Conservation (phyloP, 92 coral and sea anemone species). For the Epizoanthus ramosus region DNA sequence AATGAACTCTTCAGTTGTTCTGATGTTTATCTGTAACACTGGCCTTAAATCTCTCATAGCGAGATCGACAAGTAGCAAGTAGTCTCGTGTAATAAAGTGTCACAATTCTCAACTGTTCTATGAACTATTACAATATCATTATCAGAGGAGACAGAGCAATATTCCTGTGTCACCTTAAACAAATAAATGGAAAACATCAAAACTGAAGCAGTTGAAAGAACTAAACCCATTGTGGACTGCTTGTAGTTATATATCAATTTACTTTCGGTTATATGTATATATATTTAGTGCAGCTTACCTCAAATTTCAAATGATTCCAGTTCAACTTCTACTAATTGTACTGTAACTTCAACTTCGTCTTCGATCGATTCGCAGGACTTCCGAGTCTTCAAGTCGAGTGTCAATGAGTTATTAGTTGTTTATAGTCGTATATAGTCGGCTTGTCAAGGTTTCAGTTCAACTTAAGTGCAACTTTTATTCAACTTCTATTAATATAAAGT, state of each 20-base stretch:
- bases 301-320: slow-evolving; percentile 20
- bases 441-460: slow-evolving; percentile 15
- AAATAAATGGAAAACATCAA: slow-evolving; percentile 5
- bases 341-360: slow-evolving; percentile 13
- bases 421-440: slow-evolving; percentile 13
- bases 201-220: slow-evolving; percentile 1
- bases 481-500: too few species aligned
- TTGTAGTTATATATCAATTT: not conserved
- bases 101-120: too few species aligned
- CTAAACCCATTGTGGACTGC: not conserved
- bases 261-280: not conserved
- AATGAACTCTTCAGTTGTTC: too few species aligned
- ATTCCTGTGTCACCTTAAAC: not conserved
- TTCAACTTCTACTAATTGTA: not conserved
- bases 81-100: too few species aligned
- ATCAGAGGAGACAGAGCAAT: not conserved
- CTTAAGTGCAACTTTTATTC: too few species aligned
- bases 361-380: slow-evolving; percentile 7
- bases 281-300: not conserved
- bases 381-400: slow-evolving; percentile 12
- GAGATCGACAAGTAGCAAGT: too few species aligned
- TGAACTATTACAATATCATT: too few species aligned
- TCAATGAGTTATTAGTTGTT: slow-evolving; percentile 4
- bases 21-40: too few species aligned
- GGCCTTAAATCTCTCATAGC: too few species aligned